Evolutionary conservation across 1,140 invertebrate species (phyloP).

Genomic region (Asobara japonica): DNA sequence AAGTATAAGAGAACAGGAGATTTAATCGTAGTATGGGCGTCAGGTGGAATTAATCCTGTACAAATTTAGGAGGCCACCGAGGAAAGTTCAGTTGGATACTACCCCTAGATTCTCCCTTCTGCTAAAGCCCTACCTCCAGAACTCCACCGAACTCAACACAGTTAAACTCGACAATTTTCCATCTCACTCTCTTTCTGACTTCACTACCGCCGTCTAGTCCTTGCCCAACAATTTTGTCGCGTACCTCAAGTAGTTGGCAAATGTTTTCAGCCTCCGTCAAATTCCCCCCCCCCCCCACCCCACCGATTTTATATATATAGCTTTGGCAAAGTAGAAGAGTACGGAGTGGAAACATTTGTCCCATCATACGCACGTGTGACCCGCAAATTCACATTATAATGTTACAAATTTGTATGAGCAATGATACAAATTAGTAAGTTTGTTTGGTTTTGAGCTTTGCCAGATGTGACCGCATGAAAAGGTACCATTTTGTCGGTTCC

Average conservation of each 20-base stretch:
- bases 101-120: background rate
- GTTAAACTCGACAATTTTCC: background rate
- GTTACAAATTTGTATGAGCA: no score
- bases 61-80: conserved; percentile 5
- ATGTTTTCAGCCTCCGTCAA: background rate
- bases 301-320: no score
- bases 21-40: background rate
- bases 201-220: background rate
- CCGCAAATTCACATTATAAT: no score
- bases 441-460: no score
- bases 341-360: no score
- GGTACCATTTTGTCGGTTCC: no score
- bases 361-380: no score
- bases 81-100: background rate
- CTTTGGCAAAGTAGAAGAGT: no score
- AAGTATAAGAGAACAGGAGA: no score
- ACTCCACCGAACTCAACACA: background rate
- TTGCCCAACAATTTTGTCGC: background rate
- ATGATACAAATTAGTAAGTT: no score
- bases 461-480: no score
- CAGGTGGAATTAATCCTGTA: conserved; percentile 19
- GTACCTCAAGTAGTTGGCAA: conserved; percentile 1
- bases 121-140: background rate
- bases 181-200: background rate
- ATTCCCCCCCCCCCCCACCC: background rate